Percentiles rank a stretch among this genome's conserved stretches.
phyloP scores from a whole-genome alignment of 2,797 vertebrate genomes.

The Bryconaethiops microstoma region DNA sequence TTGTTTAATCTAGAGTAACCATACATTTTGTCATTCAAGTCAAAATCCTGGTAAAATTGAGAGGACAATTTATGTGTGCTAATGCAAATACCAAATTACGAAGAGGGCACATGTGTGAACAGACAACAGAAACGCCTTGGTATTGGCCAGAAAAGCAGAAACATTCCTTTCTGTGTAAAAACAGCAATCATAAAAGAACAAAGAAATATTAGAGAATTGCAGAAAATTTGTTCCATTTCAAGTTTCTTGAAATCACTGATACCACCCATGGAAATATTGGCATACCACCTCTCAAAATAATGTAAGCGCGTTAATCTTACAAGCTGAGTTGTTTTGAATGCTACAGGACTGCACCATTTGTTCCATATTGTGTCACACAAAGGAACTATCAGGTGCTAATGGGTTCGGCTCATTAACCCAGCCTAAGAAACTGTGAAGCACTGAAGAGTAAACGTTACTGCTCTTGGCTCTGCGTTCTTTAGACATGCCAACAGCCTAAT shows the following conservation, averaged over 20 bases:
- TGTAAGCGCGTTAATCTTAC: not conserved
- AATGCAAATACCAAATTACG: not conserved
- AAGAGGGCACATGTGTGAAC: not conserved
- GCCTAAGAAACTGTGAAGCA: constrained; percentile 22
- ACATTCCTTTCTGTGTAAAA: no score
- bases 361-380: constrained; percentile 27
- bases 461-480: constrained; percentile 29
- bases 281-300: not conserved
- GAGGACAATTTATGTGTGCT: not conserved
- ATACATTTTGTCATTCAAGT: no score
- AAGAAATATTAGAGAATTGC: no score
- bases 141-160: no score
- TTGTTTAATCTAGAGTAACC: no score
- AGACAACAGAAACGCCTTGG: not conserved
- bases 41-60: no score
- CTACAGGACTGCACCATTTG: not conserved
- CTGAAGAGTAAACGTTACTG: constrained; percentile 35
- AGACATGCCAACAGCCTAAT: constrained; percentile 45
- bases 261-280: no score
- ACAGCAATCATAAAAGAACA: no score
- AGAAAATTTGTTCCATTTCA: not conserved
- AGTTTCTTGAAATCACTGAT: no score
- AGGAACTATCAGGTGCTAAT: constrained; percentile 16
- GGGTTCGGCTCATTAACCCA: constrained; percentile 34
- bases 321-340: constrained; percentile 8